phyloP scores from a whole-genome alignment of 2,113 vertebrate species.

The Brachyhypopomus occidentalis region DNA sequence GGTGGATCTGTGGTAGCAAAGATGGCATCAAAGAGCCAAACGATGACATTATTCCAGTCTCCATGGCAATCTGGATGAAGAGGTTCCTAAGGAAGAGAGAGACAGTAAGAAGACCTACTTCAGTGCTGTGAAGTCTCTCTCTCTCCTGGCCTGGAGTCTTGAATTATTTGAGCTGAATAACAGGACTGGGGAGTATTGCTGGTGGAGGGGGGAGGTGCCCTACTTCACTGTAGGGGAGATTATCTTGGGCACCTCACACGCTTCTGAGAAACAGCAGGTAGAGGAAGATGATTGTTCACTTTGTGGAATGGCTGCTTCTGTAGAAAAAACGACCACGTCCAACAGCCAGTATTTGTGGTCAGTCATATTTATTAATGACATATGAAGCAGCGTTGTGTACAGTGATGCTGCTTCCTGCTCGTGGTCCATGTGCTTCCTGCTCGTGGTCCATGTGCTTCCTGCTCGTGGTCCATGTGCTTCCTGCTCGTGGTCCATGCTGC shows the following conservation, averaged over 20 bases:
- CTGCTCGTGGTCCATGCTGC: slow-evolving; percentile 9
- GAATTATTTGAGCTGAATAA: slow-evolving; percentile 59
- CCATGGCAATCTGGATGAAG: slow-evolving; percentile 69
- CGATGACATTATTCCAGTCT: slow-evolving; percentile 73
- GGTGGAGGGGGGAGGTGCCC: slow-evolving; percentile 4
- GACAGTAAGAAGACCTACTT: slow-evolving; percentile 71
- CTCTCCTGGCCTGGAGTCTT: slow-evolving; percentile 57
- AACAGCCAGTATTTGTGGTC: too few relatives aligned
- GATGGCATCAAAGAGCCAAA: slow-evolving; percentile 62
- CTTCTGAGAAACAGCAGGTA: too few relatives aligned
- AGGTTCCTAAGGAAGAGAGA: slow-evolving; percentile 62
- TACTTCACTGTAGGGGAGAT: too few relatives aligned
- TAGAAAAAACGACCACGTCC: too few relatives aligned
- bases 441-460: too few relatives aligned
- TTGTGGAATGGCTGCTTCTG: too few relatives aligned
- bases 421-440: slow-evolving; percentile 35
- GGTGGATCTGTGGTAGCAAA: slow-evolving; percentile 36
- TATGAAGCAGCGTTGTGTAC: too few relatives aligned
- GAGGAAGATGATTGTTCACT: too few relatives aligned
- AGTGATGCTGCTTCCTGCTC: background rate
- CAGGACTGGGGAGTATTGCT: slow-evolving; percentile 35
- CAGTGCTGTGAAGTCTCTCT: slow-evolving; percentile 63
- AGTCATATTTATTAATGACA: too few relatives aligned
- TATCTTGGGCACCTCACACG: too few relatives aligned
- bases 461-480: slow-evolving; percentile 35